These are phyloP conservation scores for Chelonus insularis DNA, from an alignment of 1,140 invertebrate species.

Conservation along the genomic window DNA sequence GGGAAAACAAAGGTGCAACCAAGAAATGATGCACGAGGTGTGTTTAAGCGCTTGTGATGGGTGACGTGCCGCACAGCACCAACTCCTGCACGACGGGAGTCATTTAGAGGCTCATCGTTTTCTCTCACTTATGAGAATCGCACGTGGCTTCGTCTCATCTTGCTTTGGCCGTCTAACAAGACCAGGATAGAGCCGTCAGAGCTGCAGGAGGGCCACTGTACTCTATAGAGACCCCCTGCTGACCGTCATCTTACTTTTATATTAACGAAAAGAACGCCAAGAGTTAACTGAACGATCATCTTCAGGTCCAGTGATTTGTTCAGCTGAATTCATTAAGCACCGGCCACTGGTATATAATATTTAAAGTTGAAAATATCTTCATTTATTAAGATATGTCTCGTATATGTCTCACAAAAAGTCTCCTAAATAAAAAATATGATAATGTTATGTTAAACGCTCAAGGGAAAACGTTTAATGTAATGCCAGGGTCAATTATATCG, in stretches of 20 bases:
- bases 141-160: constrained; percentile 8
- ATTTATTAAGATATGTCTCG: neutral
- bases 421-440: neutral
- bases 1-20: constrained; percentile 52
- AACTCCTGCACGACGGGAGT: constrained; percentile 56
- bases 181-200: constrained; percentile 61
- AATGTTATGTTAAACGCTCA: neutral
- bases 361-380: neutral
- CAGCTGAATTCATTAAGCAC: constrained; percentile 4
- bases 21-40: constrained; percentile 57
- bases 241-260: constrained; percentile 56
- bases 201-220: constrained; percentile 53
- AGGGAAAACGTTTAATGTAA: constrained; percentile 10
- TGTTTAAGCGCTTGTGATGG: constrained; percentile 57
- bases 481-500: constrained; percentile 12
- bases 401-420: neutral
- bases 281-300: neutral
- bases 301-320: neutral
- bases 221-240: constrained; percentile 52
- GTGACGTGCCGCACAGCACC: constrained; percentile 47
- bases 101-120: constrained; percentile 40
- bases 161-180: constrained; percentile 42
- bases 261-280: constrained; percentile 53
- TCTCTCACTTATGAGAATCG: constrained; percentile 12
- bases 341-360: neutral